Conservation (phyloP, 2,888 invertebrate species). For the Aporophyla lueneburgensis region DNA sequence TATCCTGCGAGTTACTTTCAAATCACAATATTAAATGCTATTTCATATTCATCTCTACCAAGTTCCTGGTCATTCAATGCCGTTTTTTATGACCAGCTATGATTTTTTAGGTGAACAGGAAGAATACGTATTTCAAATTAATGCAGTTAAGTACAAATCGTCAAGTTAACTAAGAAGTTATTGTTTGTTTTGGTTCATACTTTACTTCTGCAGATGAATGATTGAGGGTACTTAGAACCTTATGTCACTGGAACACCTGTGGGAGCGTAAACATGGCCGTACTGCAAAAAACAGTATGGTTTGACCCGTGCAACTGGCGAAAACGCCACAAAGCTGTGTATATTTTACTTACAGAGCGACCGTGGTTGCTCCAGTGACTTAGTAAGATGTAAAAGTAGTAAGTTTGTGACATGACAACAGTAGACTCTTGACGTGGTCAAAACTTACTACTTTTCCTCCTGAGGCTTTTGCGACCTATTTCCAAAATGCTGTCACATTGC, state of each 20-base stretch:
- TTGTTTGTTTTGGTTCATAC: neutral
- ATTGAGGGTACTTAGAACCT: neutral
- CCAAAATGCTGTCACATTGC: neutral
- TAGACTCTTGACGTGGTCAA: neutral
- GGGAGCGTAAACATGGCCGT: too few relatives aligned
- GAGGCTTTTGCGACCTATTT: neutral
- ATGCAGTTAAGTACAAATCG: neutral
- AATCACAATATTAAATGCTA: constrained; percentile 55
- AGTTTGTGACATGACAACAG: neutral
- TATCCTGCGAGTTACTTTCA: constrained; percentile 61
- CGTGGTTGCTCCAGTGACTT: too few relatives aligned
- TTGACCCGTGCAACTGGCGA: too few relatives aligned
- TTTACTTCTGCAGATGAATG: neutral
- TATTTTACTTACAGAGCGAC: too few relatives aligned
- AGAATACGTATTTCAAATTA: neutral
- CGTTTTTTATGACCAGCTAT: neutral
- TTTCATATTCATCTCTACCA: constrained; percentile 53
- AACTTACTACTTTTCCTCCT: neutral
- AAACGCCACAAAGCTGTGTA: too few relatives aligned
- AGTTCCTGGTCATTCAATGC: constrained; percentile 24
- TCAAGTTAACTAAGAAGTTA: neutral
- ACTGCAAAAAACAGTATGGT: too few relatives aligned
- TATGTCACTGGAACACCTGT: too few relatives aligned
- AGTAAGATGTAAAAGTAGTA: neutral
- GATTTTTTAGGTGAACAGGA: neutral